A percentile compares a stretch with the other conserved stretches of the same genome.
Conservation (phyloP, 1,140 invertebrate species). For the Lethocerus indicus region DNA sequence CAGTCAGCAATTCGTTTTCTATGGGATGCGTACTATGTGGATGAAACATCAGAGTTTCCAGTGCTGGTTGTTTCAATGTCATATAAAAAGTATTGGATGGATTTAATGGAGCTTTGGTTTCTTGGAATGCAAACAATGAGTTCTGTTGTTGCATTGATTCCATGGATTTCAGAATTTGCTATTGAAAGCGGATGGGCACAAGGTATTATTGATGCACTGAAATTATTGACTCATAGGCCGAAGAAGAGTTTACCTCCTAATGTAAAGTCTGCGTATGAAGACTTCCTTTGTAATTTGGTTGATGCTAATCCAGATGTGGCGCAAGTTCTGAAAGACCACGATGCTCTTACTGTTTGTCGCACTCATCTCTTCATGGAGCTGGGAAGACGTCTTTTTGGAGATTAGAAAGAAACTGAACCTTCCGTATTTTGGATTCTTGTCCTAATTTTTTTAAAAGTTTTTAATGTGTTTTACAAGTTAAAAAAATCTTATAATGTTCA, state of each 20-base stretch:
- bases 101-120: conserved; percentile 83
- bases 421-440: no score
- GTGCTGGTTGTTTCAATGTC: conserved; percentile 63
- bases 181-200: conserved; percentile 84
- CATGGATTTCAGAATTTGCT: conserved; percentile 80
- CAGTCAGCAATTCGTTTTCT: conserved; percentile 74
- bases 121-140: conserved; percentile 83
- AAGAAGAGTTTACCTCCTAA: conserved; percentile 61
- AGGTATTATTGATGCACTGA: conserved; percentile 60
- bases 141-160: conserved; percentile 54
- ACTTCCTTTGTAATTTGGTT: conserved; percentile 68
- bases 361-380: conserved; percentile 78
- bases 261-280: conserved; percentile 76
- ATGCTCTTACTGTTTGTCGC: conserved; percentile 62
- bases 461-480: no score
- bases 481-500: no score
- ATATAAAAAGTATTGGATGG: conserved; percentile 75
- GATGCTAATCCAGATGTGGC: conserved; percentile 58
- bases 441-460: no score
- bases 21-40: conserved; percentile 81
- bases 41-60: conserved; percentile 65
- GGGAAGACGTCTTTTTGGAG: conserved; percentile 62
- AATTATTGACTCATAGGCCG: conserved; percentile 49
- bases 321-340: conserved; percentile 63
- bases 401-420: no score